Conservation (phyloP, 2,888 invertebrate species). For the Lasioglossum zephyrum region DNA sequence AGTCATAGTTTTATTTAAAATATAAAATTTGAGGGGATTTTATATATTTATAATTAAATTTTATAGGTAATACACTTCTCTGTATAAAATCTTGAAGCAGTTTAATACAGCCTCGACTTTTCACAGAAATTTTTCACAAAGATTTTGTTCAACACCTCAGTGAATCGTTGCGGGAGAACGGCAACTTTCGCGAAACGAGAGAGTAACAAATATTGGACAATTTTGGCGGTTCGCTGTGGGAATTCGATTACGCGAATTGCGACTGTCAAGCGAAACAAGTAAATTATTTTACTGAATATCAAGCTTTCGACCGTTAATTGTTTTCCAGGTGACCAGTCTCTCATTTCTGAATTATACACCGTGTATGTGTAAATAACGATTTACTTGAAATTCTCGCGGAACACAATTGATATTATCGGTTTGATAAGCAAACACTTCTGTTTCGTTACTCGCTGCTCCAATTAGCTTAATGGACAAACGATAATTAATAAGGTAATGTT, state of each 20-base stretch:
- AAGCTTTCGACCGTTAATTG: constrained; percentile 20
- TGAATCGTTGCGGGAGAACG: not conserved
- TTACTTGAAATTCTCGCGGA: not conserved
- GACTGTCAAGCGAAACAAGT: not conserved
- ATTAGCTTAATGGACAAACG: too few relatives aligned
- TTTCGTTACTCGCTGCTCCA: not conserved
- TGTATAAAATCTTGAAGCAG: too few relatives aligned
- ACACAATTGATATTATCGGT: not conserved
- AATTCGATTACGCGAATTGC: constrained; percentile 15
- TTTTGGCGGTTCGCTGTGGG: not conserved
- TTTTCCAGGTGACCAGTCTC: not conserved
- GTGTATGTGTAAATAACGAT: not conserved
- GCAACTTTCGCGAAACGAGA: not conserved
- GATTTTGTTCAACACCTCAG: not conserved
- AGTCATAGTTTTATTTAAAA: too few relatives aligned
- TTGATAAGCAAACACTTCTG: not conserved
- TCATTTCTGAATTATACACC: constrained; percentile 3
- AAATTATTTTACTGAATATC: constrained; percentile 33
- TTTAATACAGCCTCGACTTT: too few relatives aligned
- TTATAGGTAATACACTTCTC: not conserved
- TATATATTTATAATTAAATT: too few relatives aligned
- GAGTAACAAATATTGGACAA: not conserved
- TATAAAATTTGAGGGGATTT: too few relatives aligned
- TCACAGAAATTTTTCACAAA: not conserved
- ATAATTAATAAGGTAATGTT: too few relatives aligned